A percentile compares a stretch with the other conserved stretches of the same genome.
phyloP scores from a whole-genome alignment of 2,113 vertebrate species.

The Psittacula cyanocephala region DNA sequence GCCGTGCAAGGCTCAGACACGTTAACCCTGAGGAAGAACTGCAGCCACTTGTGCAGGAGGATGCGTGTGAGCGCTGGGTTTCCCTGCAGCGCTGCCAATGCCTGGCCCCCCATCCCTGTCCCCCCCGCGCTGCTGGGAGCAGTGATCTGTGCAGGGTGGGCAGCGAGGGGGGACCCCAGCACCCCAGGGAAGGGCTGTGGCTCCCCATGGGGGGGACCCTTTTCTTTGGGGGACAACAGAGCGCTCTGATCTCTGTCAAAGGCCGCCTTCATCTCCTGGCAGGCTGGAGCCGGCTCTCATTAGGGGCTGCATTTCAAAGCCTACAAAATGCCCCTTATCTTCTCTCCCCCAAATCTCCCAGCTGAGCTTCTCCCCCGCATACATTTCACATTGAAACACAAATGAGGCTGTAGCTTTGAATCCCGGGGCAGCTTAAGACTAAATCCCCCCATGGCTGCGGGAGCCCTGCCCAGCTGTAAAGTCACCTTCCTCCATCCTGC shows the following conservation, averaged over 20 bases:
- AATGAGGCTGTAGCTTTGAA: not conserved
- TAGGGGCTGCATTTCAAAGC: slow-evolving; percentile 16
- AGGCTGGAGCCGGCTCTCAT: not conserved
- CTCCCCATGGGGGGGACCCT: not conserved
- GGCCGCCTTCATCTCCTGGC: not conserved
- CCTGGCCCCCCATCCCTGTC: not conserved
- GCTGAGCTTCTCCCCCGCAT: not conserved
- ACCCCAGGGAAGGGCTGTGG: not conserved
- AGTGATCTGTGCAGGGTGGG: not conserved
- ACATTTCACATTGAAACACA: not conserved
- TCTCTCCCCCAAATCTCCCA: not conserved
- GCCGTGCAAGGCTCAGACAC: not conserved
- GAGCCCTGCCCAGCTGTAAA: not conserved
- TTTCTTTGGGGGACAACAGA: accelerated
- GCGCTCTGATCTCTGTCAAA: not conserved
- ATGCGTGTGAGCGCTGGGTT: accelerated
- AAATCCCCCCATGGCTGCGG: accelerated
- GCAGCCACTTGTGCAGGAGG: accelerated
- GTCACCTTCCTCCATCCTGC: not conserved
- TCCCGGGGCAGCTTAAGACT: not conserved
- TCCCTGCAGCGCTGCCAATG: not conserved
- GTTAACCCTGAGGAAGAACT: accelerated
- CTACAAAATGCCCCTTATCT: not conserved
- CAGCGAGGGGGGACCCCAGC: accelerated
- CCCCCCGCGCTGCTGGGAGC: not conserved